A percentile compares a stretch with the other conserved stretches of the same genome.
Conservation (phyloP, 1,140 invertebrate species). For the Drosophila busckii region DNA sequence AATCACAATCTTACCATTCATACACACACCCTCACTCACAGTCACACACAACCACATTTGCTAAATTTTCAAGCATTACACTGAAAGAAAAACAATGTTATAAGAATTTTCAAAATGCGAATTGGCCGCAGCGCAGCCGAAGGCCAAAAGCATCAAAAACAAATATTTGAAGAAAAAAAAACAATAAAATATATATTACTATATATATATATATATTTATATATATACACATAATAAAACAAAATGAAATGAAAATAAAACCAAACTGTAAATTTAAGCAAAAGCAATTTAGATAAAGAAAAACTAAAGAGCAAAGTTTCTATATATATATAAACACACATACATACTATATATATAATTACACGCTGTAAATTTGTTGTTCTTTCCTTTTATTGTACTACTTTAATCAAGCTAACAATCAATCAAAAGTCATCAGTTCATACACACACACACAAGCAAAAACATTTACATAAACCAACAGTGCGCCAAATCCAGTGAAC, state of each 20-base stretch:
- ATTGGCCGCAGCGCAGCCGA: conserved; percentile 27
- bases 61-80: conserved; percentile 1
- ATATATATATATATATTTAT: conserved; percentile 31
- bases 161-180: conserved; percentile 35
- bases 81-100: too few relatives aligned
- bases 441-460: neutral
- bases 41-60: conserved; percentile 1
- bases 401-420: conserved; percentile 7
- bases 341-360: too few relatives aligned
- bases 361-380: conserved; percentile 32
- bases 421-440: conserved; percentile 4
- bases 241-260: conserved; percentile 8
- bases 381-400: neutral
- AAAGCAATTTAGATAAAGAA: conserved; percentile 33
- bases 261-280: conserved; percentile 37
- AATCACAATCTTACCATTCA: too few relatives aligned
- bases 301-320: conserved; percentile 35
- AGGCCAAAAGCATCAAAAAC: conserved; percentile 70
- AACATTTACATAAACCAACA: neutral
- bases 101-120: conserved; percentile 15
- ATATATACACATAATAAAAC: conserved; percentile 36
- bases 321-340: too few relatives aligned
- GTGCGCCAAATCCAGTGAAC: conserved; percentile 17
- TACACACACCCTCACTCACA: too few relatives aligned
- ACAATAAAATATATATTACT: conserved; percentile 17